Percentiles rank a stretch among this genome's conserved stretches.
phyloP scores from a whole-genome alignment of 2,888 invertebrate species.

The Thelaira solivaga region DNA sequence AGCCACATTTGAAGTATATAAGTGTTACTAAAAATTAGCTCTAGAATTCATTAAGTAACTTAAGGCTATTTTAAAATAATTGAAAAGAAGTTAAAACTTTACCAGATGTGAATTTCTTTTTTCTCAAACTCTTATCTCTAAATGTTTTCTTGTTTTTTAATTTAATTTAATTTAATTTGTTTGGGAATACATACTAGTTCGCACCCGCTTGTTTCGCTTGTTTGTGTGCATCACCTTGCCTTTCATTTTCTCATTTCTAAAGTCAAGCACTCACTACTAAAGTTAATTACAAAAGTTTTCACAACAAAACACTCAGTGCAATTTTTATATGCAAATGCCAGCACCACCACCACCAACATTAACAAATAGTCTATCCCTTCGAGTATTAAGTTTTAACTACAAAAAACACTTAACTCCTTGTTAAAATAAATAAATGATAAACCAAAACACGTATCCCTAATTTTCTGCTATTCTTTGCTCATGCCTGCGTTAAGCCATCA shows the following conservation, averaged over 20 bases:
- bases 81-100: no score
- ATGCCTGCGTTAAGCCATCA: background rate
- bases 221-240: background rate
- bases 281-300: slow-evolving; percentile 56
- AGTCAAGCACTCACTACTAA: slow-evolving; percentile 27
- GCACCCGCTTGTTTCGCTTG: background rate
- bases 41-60: no score
- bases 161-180: no score
- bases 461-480: background rate
- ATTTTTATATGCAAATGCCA: background rate
- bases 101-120: no score
- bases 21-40: no score
- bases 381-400: background rate
- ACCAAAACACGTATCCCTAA: background rate
- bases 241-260: background rate
- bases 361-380: background rate
- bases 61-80: no score
- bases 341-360: background rate
- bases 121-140: no score
- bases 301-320: background rate
- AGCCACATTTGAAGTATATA: no score
- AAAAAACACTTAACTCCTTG: slow-evolving; percentile 29
- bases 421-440: slow-evolving; percentile 26
- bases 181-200: no score
- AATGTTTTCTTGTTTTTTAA: no score